Conservation (phyloP, 1,140 invertebrate genomes). For the Leptinotarsa defecta region DNA sequence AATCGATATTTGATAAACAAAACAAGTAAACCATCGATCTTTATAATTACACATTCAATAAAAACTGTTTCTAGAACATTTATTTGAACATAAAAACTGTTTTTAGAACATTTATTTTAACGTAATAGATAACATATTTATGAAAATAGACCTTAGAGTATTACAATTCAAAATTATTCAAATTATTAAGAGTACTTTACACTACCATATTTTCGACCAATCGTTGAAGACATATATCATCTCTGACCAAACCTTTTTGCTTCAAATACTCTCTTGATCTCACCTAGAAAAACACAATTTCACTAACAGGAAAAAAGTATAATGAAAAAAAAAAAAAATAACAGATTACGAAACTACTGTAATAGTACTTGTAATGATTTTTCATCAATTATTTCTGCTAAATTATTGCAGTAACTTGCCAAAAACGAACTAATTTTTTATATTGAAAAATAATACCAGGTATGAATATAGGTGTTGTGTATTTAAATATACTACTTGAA, state of each 20-base stretch:
- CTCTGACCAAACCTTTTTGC: constrained; percentile 19
- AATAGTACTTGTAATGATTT: too few species aligned
- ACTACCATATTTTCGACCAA: constrained; percentile 34
- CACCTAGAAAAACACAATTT: constrained; percentile 23
- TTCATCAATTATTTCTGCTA: too few species aligned
- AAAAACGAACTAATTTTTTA: too few species aligned
- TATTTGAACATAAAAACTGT: neutral
- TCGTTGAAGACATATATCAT: constrained; percentile 29
- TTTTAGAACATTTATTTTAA: neutral
- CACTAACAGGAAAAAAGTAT: too few species aligned
- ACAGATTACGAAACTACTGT: neutral
- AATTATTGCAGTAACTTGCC: too few species aligned
- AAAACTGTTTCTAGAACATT: neutral
- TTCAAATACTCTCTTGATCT: constrained; percentile 38
- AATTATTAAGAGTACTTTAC: neutral
- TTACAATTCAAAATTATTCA: too few species aligned
- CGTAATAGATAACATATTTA: neutral
- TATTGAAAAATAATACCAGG: too few species aligned
- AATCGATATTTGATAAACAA: neutral
- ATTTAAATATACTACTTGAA: too few species aligned
- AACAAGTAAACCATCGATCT: neutral
- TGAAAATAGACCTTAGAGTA: neutral
- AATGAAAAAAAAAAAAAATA: constrained; percentile 24
- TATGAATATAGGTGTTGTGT: too few species aligned
- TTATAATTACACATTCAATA: neutral